Conservation (phyloP, 23 tunicate genomes). For the Oikopleura dioica region DNA sequence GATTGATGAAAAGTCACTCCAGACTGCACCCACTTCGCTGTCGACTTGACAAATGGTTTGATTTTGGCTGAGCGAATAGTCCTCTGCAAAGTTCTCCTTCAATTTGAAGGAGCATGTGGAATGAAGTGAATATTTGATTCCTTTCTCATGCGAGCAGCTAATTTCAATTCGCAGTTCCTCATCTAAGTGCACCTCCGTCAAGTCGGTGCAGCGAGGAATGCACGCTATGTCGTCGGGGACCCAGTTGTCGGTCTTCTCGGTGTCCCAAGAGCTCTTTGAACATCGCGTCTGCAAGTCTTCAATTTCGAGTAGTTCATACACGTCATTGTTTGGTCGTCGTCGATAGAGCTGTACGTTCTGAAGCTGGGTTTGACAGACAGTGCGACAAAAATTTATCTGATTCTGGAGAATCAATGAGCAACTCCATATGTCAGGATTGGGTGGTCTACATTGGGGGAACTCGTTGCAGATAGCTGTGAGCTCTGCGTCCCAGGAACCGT, state of each 20-base stretch:
- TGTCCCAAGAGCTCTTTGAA: background rate
- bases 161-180: background rate
- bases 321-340: background rate
- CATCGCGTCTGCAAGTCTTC: background rate
- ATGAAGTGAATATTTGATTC: background rate
- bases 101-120: background rate
- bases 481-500: background rate
- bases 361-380: no score
- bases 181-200: background rate
- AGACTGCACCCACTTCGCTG: no score
- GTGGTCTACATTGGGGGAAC: background rate
- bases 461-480: background rate
- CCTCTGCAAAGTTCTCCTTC: no score
- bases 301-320: background rate
- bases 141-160: background rate
- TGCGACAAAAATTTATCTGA: background rate
- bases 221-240: background rate
- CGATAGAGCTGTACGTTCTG: background rate
- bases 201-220: background rate
- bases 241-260: background rate
- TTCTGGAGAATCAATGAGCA: background rate
- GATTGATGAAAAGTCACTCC: no score
- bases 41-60: no score
- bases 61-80: no score
- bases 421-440: background rate